phyloP scores from a whole-genome alignment of 2,113 vertebrate species.

The Sminthopsis crassicaudata region DNA sequence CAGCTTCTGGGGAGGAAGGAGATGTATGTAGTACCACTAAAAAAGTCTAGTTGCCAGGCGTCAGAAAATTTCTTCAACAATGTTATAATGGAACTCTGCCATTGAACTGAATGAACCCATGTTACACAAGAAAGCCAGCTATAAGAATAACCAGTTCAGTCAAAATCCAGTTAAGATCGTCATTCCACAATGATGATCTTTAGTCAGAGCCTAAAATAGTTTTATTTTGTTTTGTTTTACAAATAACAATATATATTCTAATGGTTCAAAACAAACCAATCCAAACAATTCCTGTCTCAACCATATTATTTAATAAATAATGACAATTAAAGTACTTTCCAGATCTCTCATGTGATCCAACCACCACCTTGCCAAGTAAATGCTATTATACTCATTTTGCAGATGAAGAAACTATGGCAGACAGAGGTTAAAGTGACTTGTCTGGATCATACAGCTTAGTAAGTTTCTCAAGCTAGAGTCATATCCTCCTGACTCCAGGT shows the following conservation, averaged over 20 bases:
- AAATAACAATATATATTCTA: conserved; percentile 34
- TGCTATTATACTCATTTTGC: background rate
- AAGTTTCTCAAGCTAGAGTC: background rate
- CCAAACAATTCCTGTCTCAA: conserved; percentile 11
- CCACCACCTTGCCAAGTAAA: background rate
- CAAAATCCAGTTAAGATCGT: background rate
- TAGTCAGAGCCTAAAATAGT: background rate
- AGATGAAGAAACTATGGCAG: background rate
- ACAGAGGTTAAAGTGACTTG: background rate
- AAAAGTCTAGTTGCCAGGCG: conserved; percentile 1
- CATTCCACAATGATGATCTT: conserved; percentile 19
- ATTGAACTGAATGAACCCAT: conserved; percentile 17
- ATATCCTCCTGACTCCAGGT: background rate
- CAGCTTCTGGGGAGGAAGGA: background rate
- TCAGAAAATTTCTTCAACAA: conserved; percentile 30
- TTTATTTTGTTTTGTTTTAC: background rate
- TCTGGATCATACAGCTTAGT: background rate
- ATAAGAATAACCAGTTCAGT: background rate
- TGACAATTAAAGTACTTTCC: background rate
- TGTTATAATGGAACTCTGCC: background rate
- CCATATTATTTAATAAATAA: background rate
- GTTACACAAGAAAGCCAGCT: conserved; percentile 11
- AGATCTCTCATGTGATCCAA: background rate
- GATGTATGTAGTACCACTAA: background rate
- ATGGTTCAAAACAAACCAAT: conserved; percentile 28